These are phyloP conservation scores for Helobdella robusta DNA, from an alignment of 2,888 invertebrate species.

Conservation along the genomic window DNA sequence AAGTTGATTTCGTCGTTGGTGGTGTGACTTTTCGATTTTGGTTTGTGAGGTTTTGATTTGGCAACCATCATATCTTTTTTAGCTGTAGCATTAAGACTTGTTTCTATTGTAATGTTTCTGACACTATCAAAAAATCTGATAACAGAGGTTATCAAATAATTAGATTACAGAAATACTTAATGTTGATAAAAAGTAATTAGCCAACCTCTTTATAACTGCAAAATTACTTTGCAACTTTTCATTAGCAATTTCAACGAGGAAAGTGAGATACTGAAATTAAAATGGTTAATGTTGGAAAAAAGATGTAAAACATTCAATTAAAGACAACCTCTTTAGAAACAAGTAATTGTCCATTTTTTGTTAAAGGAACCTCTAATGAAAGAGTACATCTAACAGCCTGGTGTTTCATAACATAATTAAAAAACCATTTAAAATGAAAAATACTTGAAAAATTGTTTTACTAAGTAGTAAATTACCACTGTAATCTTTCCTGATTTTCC, in stretches of 20 bases:
- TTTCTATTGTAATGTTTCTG: neutral
- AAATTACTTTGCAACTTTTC: conserved; percentile 41
- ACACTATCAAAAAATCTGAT: conserved; percentile 10
- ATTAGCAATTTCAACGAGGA: conserved; percentile 43
- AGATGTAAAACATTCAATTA: neutral
- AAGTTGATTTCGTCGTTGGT: no score
- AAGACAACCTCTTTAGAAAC: conserved; percentile 46
- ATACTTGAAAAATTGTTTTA: neutral
- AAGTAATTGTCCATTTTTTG: conserved; percentile 44
- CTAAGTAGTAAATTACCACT: neutral
- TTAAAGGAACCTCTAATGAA: conserved; percentile 51
- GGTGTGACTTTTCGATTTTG: no score
- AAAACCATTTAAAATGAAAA: conserved; percentile 30
- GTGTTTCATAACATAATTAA: no score
- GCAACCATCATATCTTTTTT: no score
- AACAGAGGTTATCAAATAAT: neutral
- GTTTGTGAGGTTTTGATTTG: no score
- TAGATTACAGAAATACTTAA: neutral
- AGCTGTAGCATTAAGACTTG: neutral
- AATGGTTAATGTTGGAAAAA: neutral
- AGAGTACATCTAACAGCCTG: conserved; percentile 51
- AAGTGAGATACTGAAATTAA: conserved; percentile 45
- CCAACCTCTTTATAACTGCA: conserved; percentile 13
- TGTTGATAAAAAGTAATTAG: neutral
- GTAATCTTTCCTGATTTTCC: conserved; percentile 50